Base-by-base conservation (phyloP, 2,888 invertebrate genomes). In the Melinaea menophilus region DNA sequence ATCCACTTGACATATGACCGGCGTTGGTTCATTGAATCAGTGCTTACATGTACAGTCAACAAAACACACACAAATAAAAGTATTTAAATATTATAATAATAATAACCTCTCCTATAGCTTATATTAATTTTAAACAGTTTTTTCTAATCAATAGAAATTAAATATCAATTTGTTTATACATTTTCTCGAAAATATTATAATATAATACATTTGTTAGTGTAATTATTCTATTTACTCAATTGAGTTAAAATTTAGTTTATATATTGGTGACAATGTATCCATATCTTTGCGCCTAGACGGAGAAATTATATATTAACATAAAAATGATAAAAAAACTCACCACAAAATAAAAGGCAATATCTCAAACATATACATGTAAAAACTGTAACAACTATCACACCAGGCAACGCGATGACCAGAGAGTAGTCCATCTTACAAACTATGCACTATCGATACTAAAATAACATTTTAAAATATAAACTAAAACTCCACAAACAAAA, bases 1-100 rank as follows among this genome's bases (percentile, higher is more conserved):
- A 72, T 71, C 61, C 74, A 71, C 72, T 74, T 74, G 73, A 72
- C 73, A 66, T 71, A 55, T 69, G 71, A 72, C 71, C 68, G 63
- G 48, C 48, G 56, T 69, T 68, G 58, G 61, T 63, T 71, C 62
- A 71, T 64, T 66, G 51, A 66, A 64, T 61, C 33, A 13, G 34
- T 35, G 12, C 22, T 55, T 22, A 60, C 55, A 22, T 33, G 60
- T 54, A 55, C 33, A 60, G 55, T 54, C 13, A 51, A 51, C 51
- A 51, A 51, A 13, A 4, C 3, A 51, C 9, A 51, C 2, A 46
- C 9, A 46, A n/a, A 9, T 45, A 45, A n/a, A 48, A 13, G 3
- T n/a, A 48, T 13, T 13, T 48, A 9, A 13, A 13, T 51, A 51
- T 3, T 5, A 22, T 22, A 22, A 22, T 22, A 22, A 22, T 22